Evolutionary conservation across 1,140 invertebrate species (phyloP), one percentile per base, ranked within the genome.

Genomic region (Anastrepha obliqua): DNA sequence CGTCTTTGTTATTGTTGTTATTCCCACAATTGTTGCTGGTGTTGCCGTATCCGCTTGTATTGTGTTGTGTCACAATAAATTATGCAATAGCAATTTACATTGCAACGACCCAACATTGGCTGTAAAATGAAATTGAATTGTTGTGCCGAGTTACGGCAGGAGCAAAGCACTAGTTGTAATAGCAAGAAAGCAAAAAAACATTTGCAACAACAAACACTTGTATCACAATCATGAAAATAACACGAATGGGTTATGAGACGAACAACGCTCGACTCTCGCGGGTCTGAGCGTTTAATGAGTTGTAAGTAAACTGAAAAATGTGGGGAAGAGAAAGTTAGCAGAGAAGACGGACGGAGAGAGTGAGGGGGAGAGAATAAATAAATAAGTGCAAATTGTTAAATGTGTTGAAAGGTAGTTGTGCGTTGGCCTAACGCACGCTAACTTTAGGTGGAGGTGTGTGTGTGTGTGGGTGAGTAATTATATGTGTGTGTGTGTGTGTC

Each of bases 21-120:
- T 81, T 55, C 29, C 29, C 29, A n/a, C 20, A 6, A 29, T 58
- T 81, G n/a, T 20, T 29, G 7, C 55, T 55, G n/a, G 8, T 81
- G 47, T 55, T 81, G 39, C 47, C 29, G 74, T 81, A 55, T 42
- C 5, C 74, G 55, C 74, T 81, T 81, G 15, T 81, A 47, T 81
- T 81, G 74, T 47, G 74, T n/a, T 81, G 74, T 58, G 74, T 81
- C 74, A 81, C n/a, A 81, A 81, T 81, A 81, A 81, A 81, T 81
- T 81, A 81, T 81, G 74, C 74, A 81, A 58, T 47, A 81, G 74
- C 74, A 81, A 81, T 81, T 81, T 81, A 81, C 74, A 81, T 55
- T 81, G 74, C 74, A 81, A 55, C 74, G 47, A 81, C 74, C 47
- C 74, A 58, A 81, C 51, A 81, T 81, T 81, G 74, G 74, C 74